phyloP scores from a whole-genome alignment of 2,797 vertebrate species.

The Dallia pectoralis region DNA sequence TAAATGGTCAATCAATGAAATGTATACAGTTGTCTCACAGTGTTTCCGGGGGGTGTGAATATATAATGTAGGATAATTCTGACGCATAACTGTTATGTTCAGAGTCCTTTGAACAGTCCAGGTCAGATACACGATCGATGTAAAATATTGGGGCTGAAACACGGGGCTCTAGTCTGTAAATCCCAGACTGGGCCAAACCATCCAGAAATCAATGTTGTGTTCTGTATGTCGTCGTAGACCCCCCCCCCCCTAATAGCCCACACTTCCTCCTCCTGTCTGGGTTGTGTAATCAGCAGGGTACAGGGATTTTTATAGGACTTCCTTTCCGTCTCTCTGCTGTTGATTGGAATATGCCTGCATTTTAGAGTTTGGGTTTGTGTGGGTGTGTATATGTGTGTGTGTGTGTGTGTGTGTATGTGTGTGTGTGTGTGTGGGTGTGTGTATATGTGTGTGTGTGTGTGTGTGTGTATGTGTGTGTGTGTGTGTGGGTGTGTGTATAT shows the following conservation, averaged over 20 bases:
- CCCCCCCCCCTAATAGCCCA: neutral
- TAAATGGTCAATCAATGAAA: no score
- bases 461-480: neutral
- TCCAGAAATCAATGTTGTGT: no score
- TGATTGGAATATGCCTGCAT: neutral
- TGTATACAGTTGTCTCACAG: no score
- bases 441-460: neutral
- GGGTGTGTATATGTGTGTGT: neutral
- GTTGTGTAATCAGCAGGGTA: neutral
- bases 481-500: no score
- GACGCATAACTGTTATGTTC: no score
- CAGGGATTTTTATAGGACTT: neutral
- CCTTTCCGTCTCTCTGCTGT: neutral
- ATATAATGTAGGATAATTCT: no score
- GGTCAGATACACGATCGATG: no score
- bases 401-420: neutral
- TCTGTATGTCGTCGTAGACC: neutral
- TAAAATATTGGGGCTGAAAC: no score
- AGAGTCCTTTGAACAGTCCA: no score
- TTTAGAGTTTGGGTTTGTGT: neutral
- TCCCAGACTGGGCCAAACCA: no score
- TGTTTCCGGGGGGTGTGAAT: no score
- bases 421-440: neutral
- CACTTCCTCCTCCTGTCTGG: neutral
- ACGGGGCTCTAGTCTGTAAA: no score